Base-by-base conservation (phyloP, 2,888 invertebrate species). In the Ormyrus labotus region DNA sequence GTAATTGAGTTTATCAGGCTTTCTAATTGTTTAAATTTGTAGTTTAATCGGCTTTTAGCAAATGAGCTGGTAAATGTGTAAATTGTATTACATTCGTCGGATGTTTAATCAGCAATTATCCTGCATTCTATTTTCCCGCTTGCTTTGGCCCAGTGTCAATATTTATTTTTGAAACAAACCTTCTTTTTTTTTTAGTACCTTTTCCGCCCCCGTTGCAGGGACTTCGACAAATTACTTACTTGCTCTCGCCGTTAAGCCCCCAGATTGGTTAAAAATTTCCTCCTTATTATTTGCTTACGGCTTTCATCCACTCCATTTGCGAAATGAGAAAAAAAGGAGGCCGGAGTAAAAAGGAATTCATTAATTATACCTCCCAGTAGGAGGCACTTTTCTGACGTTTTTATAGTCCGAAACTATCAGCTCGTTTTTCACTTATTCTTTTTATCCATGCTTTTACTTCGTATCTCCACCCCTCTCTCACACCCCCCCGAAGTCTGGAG, bases 401-500 rank as follows among this genome's bases (percentile, higher is more conserved):
- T 67, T 53, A 53, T 53, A 53, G 51, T 53, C 67, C 67, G 10
- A 67, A 67, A 67, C 51, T 67, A 34, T 67, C 67, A 67, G 67
- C 67, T 65, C 64, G 53, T 47, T 71, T 71, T 60, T 71, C 60
- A 71, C 61, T 71, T 61, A 71, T 34, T 34, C 61, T 71, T 60
- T 61, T 71, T 34, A 51, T 48, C 58, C 13, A 51, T 51, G 48
- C 71, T 61, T 60, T 71, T 51, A 50, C 50, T 61, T 6, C 58
- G 2, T 11, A 13, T 60, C 19, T 19, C 19, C 19, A 19, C 1
- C 19, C 19, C 19, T 19, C 50, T 13, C 8, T 57, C 68, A 11
- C n/a, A 45, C 57, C 7, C 57, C 47, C 53, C 19, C 5, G 57
- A n/a, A 57, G 34, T 51, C n/a, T 19, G 55, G 19, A 19, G 19